These are phyloP conservation scores for Caenorhabditis inopinata DNA, from an alignment of 1,140 invertebrate genomes.

Conservation along the genomic window DNA sequence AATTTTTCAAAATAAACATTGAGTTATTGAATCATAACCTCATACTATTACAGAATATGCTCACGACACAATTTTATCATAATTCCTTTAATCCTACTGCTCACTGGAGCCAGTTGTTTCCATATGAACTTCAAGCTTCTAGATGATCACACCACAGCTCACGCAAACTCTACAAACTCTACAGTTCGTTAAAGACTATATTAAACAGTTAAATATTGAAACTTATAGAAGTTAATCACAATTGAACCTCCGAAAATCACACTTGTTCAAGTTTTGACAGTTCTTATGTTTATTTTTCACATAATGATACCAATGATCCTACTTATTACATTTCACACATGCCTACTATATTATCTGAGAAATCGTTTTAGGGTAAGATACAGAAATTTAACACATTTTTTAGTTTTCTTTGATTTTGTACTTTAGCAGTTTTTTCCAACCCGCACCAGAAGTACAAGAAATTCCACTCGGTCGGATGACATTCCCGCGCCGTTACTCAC, in stretches of 20 bases:
- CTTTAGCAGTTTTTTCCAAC: neutral
- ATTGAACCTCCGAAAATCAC: neutral
- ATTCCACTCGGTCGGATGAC: neutral
- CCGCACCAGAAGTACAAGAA: neutral
- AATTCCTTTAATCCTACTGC: neutral
- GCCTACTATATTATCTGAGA: neutral
- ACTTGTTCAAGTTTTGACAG: neutral
- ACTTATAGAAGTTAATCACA: too few species aligned
- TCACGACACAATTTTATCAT: neutral
- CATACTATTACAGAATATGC: neutral
- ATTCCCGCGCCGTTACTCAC: neutral
- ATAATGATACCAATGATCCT: neutral
- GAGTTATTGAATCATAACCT: neutral
- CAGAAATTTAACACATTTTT: too few species aligned
- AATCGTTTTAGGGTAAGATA: neutral
- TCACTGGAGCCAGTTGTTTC: neutral
- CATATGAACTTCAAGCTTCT: slow-evolving; percentile 11
- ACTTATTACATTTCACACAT: neutral
- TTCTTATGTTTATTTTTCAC: neutral
- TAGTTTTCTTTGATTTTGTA: too few species aligned
- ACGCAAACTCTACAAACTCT: neutral
- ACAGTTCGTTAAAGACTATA: too few species aligned
- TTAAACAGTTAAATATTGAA: too few species aligned
- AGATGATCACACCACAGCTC: too few species aligned
- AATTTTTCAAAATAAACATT: neutral